Evolutionary conservation across 2,888 invertebrate species (phyloP).

Genomic region (Thalpophila matura): DNA sequence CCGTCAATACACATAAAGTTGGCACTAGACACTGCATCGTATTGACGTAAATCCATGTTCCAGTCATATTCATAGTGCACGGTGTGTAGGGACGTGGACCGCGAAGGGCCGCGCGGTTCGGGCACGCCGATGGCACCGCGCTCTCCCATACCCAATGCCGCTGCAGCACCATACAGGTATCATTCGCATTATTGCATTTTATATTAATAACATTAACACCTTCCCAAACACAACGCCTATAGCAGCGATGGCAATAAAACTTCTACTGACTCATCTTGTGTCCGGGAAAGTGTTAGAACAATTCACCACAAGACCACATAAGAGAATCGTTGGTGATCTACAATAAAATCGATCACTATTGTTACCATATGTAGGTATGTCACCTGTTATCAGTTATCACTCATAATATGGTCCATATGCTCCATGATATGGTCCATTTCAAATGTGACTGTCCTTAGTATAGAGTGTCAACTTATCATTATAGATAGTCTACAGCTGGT

Average conservation of each 20-base stretch:
- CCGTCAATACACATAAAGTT: slow-evolving; percentile 39
- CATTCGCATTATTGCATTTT: slow-evolving; percentile 49
- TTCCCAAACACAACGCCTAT: no score
- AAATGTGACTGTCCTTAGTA: slow-evolving; percentile 51
- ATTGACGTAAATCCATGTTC: slow-evolving; percentile 50
- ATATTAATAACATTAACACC: no score
- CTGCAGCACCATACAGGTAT: slow-evolving; percentile 88
- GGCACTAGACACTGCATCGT: slow-evolving; percentile 31
- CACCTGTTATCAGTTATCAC: slow-evolving; percentile 29
- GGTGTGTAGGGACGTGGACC: slow-evolving; percentile 84
- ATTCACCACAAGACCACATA: neutral
- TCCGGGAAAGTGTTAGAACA: neutral
- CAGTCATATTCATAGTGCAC: slow-evolving; percentile 58
- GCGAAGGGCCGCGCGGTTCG: slow-evolving; percentile 74
- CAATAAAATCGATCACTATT: slow-evolving; percentile 1
- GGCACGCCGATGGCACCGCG: slow-evolving; percentile 82
- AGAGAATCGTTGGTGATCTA: neutral
- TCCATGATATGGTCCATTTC: no score
- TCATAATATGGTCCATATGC: no score
- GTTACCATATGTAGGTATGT: no score
- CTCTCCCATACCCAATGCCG: slow-evolving; percentile 80
- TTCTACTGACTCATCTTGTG: no score
- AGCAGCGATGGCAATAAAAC: no score
- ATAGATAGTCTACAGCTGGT: slow-evolving; percentile 24
- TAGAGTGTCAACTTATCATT: slow-evolving; percentile 38